Base-by-base conservation (phyloP, 1,140 invertebrate species). In the Octopus bimaculoides region DNA sequence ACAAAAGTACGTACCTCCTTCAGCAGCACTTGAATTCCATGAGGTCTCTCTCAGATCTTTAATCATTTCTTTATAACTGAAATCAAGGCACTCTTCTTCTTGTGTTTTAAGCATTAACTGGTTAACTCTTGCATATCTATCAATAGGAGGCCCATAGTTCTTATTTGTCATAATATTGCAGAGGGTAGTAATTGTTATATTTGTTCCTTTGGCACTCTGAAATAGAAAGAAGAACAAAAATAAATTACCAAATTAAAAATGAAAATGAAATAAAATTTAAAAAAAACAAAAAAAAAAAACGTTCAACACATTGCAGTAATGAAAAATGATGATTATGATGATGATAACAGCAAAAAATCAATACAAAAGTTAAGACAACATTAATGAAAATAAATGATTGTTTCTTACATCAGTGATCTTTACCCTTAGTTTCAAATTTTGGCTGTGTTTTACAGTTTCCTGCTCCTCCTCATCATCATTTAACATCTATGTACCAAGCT, bases 51-150 rank as follows among this genome's bases (percentile, higher is more conserved):
- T 92, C 86, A 96, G 88, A 75, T 93, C 92, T 5, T 92, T 88
- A 12, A 98, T 92, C 93, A 95, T 94, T 80, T 94, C 95, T 12
- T 91, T 89, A 85, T 97, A 98, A 77, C 92, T 94, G 87, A 94
- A 95, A 90, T 97, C 95, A 71, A 96, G 89, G 88, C 96, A 98
- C 52, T 92, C 93, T 84, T 95, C 89, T n/a, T 93, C 92, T 12
- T 92, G 91, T 8, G 93, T 91, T 20, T 93, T 88, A 56, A 97
- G 86, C 74, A 96, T 86, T 79, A 96, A 89, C 54, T 90, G 90
- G 87, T 95, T 97, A 1, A 97, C 93, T 9, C 89, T 88, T 0
- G 93, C 95, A 75, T 96, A 92, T 81, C 94, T 92, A 74, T 94
- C 92, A 1, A 96, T 90, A 4, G 93, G 83, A 80, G 92, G 89